A percentile compares a stretch with the other conserved stretches of the same genome.
phyloP scores from a whole-genome alignment of 2,113 vertebrate species.

The Grus americana region DNA sequence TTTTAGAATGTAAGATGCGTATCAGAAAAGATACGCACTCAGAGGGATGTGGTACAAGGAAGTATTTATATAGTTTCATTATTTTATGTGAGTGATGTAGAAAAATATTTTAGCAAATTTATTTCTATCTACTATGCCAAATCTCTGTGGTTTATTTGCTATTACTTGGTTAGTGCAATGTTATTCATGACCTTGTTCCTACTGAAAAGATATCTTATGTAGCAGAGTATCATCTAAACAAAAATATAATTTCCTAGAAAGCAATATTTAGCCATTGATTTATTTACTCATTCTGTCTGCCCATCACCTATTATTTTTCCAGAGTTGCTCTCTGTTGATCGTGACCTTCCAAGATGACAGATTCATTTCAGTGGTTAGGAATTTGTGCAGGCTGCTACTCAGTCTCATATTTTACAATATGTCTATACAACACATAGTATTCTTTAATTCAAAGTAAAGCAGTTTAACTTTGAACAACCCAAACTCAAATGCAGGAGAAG shows the following conservation, averaged over 20 bases:
- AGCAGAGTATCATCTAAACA: neutral
- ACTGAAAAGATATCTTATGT: neutral
- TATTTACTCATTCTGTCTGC: neutral
- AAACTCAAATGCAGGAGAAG: neutral
- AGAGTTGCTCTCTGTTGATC: neutral
- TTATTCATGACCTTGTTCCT: neutral
- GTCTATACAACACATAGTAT: neutral
- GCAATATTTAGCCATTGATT: neutral
- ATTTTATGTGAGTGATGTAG: neutral
- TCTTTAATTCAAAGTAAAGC: neutral
- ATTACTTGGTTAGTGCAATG: neutral
- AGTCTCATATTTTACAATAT: neutral
- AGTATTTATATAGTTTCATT: neutral
- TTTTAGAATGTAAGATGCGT: neutral
- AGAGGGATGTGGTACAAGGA: neutral
- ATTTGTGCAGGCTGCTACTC: neutral
- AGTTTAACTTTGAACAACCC: neutral
- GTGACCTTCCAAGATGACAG: neutral
- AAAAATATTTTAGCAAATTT: neutral
- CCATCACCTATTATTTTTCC: neutral
- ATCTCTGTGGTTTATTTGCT: neutral
- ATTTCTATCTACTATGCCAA: neutral
- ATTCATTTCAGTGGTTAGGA: neutral
- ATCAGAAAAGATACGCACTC: neutral
- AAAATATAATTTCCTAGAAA: neutral